These are phyloP conservation scores for Rhinolophus sinicus DNA, from an alignment of 2,113 vertebrate genomes.

Conservation along the genomic window DNA sequence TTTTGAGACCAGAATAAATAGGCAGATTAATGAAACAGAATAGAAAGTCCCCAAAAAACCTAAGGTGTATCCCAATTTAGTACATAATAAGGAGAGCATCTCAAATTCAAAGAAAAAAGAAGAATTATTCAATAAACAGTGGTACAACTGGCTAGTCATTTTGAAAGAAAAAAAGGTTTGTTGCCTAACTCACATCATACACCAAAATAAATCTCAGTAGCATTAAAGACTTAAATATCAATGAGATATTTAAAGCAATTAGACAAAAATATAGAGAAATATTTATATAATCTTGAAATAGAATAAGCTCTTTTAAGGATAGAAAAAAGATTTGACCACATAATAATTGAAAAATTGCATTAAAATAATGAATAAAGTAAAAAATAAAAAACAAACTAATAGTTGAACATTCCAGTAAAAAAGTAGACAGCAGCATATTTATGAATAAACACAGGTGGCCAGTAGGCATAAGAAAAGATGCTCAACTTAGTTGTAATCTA, in stretches of 20 bases:
- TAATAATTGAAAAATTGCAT: not conserved
- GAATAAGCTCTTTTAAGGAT: not conserved
- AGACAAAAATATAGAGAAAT: constrained; percentile 18
- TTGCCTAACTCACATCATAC: not conserved
- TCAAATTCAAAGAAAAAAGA: constrained; percentile 36
- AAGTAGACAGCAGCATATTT: not conserved
- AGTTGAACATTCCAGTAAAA: not conserved
- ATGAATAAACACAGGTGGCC: not conserved
- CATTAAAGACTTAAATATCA: constrained; percentile 31
- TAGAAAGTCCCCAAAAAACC: not conserved
- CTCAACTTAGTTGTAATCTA: not conserved
- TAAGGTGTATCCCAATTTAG: not conserved
- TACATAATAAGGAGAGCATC: not conserved
- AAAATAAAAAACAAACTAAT: not conserved
- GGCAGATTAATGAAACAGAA: constrained; percentile 25
- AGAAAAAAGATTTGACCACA: not conserved
- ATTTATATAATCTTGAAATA: not conserved
- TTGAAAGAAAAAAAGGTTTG: not conserved
- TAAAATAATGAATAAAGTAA: constrained; percentile 7
- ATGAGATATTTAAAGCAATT: not conserved
- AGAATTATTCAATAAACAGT: not conserved
- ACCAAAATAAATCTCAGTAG: constrained; percentile 32
- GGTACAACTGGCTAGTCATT: not conserved
- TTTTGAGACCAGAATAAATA: constrained; percentile 14
- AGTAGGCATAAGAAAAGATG: not conserved